phyloP scores from a whole-genome alignment of 2,113 vertebrate genomes.

The Atrichornis clamosus region DNA sequence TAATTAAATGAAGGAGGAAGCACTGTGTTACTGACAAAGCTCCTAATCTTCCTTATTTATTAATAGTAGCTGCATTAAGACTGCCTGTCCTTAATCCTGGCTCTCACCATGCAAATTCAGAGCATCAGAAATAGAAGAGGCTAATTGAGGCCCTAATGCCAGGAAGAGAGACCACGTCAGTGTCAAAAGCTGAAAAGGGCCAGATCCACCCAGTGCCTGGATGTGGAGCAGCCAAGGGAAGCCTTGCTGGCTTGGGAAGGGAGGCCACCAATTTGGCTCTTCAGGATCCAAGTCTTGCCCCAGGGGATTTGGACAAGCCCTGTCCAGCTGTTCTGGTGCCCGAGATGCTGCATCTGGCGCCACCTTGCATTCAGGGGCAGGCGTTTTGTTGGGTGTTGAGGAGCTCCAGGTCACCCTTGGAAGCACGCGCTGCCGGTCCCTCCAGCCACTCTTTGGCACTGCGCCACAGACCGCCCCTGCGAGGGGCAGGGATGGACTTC shows the following conservation, averaged over 20 bases:
- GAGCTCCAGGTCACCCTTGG: not conserved
- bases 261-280: fast-evolving
- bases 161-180: not conserved
- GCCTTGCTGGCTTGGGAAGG: not conserved
- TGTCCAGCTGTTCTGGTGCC: not conserved
- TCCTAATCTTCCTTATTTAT: conserved; percentile 70
- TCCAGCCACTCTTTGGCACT: not conserved
- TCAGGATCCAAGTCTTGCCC: not conserved
- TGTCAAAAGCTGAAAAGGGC: conserved; percentile 1
- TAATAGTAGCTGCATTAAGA: conserved; percentile 58
- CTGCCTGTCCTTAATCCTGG: conserved; percentile 61
- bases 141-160: conserved; percentile 46
- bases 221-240: not conserved
- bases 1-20: conserved; percentile 69
- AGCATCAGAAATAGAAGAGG: conserved; percentile 55
- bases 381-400: not conserved
- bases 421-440: fast-evolving
- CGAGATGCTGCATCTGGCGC: not conserved
- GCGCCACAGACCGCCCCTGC: fast-evolving
- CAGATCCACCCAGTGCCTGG: not conserved
- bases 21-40: conserved; percentile 54
- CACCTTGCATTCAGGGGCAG: not conserved
- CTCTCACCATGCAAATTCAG: conserved; percentile 40
- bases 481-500: not conserved
- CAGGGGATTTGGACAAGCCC: not conserved